Evolutionary conservation across 2,797 vertebrate species (phyloP).

Genomic region (Xyrichtys novacula): DNA sequence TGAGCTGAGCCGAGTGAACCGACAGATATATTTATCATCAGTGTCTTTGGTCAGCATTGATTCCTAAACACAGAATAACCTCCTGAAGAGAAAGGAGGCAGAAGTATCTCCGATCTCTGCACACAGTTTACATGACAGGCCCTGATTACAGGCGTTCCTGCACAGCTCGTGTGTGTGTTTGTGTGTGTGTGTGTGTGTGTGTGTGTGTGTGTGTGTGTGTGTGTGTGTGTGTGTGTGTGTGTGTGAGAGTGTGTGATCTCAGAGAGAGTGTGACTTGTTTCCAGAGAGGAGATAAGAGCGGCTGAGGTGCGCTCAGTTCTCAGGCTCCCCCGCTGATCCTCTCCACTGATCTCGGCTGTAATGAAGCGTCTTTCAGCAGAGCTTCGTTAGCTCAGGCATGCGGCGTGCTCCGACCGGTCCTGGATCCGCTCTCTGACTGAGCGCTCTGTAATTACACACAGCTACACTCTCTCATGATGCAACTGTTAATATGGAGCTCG

Average conservation of each 20-base stretch:
- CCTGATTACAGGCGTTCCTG: constrained; percentile 18
- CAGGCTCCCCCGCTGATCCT: constrained; percentile 15
- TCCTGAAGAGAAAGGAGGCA: not conserved
- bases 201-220: too few species aligned
- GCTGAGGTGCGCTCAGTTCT: constrained; percentile 5
- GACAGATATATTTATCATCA: not conserved
- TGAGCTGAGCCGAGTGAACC: too few species aligned
- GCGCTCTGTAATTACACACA: constrained; percentile 31
- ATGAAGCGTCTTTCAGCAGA: constrained; percentile 49
- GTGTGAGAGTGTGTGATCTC: too few species aligned
- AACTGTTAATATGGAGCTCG: constrained; percentile 14
- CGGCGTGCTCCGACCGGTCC: constrained; percentile 30
- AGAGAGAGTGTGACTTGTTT: constrained; percentile 5
- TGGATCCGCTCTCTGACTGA: constrained; percentile 1
- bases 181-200: too few species aligned
- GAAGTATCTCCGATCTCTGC: not conserved
- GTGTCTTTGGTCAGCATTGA: not conserved
- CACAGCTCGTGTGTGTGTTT: not conserved
- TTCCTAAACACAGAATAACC: not conserved
- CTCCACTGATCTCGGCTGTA: constrained; percentile 37
- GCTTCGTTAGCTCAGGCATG: constrained; percentile 42
- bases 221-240: too few species aligned
- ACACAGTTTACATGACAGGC: constrained; percentile 17
- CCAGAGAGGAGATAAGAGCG: constrained; percentile 32
- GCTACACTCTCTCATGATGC: not conserved